phyloP scores from a whole-genome alignment of 2,797 vertebrate genomes.

The Avahi laniger region DNA sequence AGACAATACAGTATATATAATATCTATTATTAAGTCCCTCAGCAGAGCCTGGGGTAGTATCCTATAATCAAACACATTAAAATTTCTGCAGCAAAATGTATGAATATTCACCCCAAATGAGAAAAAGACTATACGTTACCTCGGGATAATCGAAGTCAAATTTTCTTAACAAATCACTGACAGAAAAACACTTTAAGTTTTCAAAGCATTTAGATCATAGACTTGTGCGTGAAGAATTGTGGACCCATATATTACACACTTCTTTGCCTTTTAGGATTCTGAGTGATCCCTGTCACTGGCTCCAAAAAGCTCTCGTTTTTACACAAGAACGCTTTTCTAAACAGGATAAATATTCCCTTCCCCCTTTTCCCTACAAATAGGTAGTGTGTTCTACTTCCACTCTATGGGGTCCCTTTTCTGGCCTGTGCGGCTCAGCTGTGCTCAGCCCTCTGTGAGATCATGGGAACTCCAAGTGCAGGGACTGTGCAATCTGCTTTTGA shows the following conservation, averaged over 20 bases:
- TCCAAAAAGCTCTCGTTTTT: neutral
- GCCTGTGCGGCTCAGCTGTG: neutral
- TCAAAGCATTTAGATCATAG: constrained; percentile 31
- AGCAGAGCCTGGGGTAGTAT: neutral
- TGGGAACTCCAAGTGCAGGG: neutral
- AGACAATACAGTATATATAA: neutral
- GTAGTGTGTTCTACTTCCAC: neutral
- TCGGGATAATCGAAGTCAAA: constrained; percentile 22
- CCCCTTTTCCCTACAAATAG: neutral
- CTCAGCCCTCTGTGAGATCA: neutral
- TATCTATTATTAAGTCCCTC: constrained; percentile 16
- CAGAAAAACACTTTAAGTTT: neutral
- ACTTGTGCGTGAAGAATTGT: neutral
- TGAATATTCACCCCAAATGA: constrained; percentile 35
- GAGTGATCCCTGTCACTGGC: neutral
- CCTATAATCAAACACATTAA: constrained; percentile 44
- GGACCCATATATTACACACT: neutral
- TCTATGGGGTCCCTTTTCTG: neutral
- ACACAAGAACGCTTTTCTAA: neutral
- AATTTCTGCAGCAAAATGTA: neutral
- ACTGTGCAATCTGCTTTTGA: neutral
- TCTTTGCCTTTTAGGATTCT: constrained; percentile 23
- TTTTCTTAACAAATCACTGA: constrained; percentile 40
- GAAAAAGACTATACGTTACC: constrained; percentile 30
- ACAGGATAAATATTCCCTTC: neutral